phyloP scores from a whole-genome alignment of 2,888 invertebrate species.

The Trissolcus brochymenae region DNA sequence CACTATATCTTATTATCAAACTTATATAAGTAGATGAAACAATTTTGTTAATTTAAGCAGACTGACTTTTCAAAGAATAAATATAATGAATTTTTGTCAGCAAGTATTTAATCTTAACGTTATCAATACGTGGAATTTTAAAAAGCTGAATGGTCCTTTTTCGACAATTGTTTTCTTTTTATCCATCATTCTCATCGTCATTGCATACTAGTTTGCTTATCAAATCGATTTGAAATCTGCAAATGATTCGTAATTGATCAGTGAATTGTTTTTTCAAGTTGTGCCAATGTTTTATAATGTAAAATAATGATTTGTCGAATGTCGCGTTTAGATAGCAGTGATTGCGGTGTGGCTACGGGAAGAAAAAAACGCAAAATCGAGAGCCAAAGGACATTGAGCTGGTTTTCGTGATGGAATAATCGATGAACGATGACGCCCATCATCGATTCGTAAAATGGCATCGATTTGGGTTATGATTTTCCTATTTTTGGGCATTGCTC shows the following conservation, averaged over 20 bases:
- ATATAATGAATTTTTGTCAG: too few relatives aligned
- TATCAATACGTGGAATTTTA: not conserved
- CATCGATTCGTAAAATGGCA: slow-evolving; percentile 63
- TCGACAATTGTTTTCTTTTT: not conserved
- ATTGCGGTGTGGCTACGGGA: not conserved
- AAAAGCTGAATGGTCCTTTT: not conserved
- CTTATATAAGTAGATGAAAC: too few relatives aligned
- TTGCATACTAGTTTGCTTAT: not conserved
- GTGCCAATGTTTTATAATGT: not conserved
- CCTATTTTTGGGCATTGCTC: slow-evolving; percentile 67
- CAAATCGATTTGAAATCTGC: not conserved
- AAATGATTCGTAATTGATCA: slow-evolving; percentile 16
- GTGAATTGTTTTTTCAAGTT: slow-evolving; percentile 14
- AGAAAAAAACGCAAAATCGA: not conserved
- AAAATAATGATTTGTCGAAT: slow-evolving; percentile 28
- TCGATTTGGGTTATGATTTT: slow-evolving; percentile 65
- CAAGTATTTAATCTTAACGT: too few relatives aligned
- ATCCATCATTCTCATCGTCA: not conserved
- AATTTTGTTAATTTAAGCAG: too few relatives aligned
- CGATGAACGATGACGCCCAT: slow-evolving; percentile 54
- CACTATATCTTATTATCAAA: too few relatives aligned
- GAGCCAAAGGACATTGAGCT: slow-evolving; percentile 22
- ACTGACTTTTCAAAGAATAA: too few relatives aligned
- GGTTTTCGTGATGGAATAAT: slow-evolving; percentile 34
- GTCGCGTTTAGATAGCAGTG: slow-evolving; percentile 30